Percentiles rank a stretch among this genome's conserved stretches.
Conservation (phyloP, 2,888 invertebrate species). For the Sthenelais limicola region DNA sequence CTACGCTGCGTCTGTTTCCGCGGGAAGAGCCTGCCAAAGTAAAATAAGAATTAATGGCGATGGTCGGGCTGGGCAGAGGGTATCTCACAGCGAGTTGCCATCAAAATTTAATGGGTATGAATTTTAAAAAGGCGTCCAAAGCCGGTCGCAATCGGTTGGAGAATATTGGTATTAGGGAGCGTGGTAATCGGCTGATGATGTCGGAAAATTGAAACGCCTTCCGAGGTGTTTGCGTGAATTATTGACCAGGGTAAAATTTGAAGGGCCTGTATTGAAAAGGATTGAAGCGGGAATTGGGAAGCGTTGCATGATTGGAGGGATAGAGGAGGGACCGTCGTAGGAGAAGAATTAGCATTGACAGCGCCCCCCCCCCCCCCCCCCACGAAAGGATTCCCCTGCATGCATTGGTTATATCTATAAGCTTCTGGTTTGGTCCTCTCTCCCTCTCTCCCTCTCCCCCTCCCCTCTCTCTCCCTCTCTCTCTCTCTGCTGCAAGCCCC, state of each 20-base stretch:
- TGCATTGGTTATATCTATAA: too few relatives aligned
- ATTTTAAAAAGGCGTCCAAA: conserved; percentile 37
- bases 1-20: too few relatives aligned
- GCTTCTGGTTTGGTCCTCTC: too few relatives aligned
- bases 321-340: conserved; percentile 12
- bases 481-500: too few relatives aligned
- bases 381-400: too few relatives aligned
- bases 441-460: too few relatives aligned
- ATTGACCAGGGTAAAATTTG: conserved; percentile 36
- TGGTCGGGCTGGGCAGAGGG: conserved; percentile 33
- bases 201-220: conserved; percentile 38
- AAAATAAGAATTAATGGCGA: conserved; percentile 35
- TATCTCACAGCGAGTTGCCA: conserved; percentile 29
- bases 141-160: conserved; percentile 10
- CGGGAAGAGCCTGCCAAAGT: conserved; percentile 26
- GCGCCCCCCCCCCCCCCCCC: neutral
- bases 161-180: conserved; percentile 35
- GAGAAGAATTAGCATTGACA: conserved; percentile 26
- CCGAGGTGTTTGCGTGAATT: conserved; percentile 36
- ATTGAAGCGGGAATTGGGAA: conserved; percentile 16
- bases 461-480: neutral
- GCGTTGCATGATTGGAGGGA: conserved; percentile 20
- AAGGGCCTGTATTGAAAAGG: conserved; percentile 33
- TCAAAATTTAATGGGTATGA: conserved; percentile 38
- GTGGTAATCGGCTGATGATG: conserved; percentile 29